Evolutionary conservation across 2,888 invertebrate species (phyloP).

Genomic region (Oscheius sp.): DNA sequence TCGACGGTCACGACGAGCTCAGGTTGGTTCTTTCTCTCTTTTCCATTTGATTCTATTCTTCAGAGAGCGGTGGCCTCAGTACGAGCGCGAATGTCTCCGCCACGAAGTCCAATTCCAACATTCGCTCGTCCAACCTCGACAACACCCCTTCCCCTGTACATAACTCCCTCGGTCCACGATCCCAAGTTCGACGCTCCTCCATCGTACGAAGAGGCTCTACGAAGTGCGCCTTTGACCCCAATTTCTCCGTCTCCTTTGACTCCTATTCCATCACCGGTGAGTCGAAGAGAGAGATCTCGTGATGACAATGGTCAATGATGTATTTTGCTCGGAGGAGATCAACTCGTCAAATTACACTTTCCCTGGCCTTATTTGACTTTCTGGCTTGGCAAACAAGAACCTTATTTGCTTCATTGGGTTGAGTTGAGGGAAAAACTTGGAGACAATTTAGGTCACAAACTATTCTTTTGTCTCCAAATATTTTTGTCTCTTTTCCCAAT

Average conservation of each 20-base stretch:
- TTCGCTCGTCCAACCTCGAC: constrained; percentile 19
- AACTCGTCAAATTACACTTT: constrained; percentile 17
- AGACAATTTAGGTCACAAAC: background rate
- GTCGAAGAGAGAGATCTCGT: background rate
- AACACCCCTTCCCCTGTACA: constrained; percentile 44
- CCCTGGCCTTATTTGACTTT: constrained; percentile 19
- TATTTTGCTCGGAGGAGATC: background rate
- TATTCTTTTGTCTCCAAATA: too few relatives aligned
- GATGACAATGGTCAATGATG: background rate
- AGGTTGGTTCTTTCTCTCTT: constrained; percentile 8
- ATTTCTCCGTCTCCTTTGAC: background rate
- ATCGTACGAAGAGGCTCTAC: constrained; percentile 48
- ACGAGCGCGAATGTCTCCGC: constrained; percentile 11
- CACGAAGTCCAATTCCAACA: constrained; percentile 21
- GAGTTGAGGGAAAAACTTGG: background rate
- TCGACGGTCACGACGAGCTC: constrained; percentile 36
- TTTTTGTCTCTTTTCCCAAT: too few relatives aligned
- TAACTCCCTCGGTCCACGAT: constrained; percentile 34
- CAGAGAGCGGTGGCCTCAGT: constrained; percentile 20
- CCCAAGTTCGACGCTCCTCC: constrained; percentile 52
- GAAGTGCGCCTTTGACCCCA: constrained; percentile 32
- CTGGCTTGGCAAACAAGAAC: constrained; percentile 5
- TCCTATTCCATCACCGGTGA: background rate
- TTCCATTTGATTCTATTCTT: background rate
- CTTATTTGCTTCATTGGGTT: constrained; percentile 11